Conservation (phyloP, 2,113 vertebrate species). For the Columbina picui region DNA sequence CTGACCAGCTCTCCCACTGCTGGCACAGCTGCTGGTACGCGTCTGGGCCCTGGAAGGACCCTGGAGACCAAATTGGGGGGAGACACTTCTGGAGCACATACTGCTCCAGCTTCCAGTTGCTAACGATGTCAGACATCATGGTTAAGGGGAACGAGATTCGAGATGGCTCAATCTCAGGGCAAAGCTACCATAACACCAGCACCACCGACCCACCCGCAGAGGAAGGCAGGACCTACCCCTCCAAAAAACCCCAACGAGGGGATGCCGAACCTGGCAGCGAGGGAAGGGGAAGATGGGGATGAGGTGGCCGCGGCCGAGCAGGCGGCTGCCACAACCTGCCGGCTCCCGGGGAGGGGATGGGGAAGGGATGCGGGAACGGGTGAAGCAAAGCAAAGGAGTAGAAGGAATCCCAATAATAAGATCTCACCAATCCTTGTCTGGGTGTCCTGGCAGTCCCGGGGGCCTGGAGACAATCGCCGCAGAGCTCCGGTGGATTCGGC, state of each 20-base stretch:
- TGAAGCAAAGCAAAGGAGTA: fast-evolving
- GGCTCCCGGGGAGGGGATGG: neutral
- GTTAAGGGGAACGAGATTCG: neutral
- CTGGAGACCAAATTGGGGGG: conserved; percentile 22
- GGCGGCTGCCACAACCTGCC: neutral
- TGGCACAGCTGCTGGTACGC: conserved; percentile 62
- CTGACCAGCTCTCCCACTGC: conserved; percentile 62
- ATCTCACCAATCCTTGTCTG: conserved; percentile 63
- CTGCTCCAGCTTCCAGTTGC: conserved; percentile 66
- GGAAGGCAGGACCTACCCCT: neutral
- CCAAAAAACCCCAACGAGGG: fast-evolving
- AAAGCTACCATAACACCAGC: conserved; percentile 7
- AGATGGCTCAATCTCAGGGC: neutral
- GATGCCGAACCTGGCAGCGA: neutral
- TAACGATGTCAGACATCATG: conserved; percentile 51
- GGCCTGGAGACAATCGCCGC: neutral
- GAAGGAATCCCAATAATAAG: neutral
- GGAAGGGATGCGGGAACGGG: fast-evolving
- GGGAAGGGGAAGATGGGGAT: neutral
- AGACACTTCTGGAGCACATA: conserved; percentile 69
- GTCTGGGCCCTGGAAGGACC: conserved; percentile 55
- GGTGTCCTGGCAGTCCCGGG: neutral
- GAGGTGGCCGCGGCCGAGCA: fast-evolving
- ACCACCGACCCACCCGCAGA: neutral
- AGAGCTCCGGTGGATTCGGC: neutral